These are phyloP conservation scores for Bagarius yarrelli DNA, from an alignment of 2,113 vertebrate species.

Conservation along the genomic window DNA sequence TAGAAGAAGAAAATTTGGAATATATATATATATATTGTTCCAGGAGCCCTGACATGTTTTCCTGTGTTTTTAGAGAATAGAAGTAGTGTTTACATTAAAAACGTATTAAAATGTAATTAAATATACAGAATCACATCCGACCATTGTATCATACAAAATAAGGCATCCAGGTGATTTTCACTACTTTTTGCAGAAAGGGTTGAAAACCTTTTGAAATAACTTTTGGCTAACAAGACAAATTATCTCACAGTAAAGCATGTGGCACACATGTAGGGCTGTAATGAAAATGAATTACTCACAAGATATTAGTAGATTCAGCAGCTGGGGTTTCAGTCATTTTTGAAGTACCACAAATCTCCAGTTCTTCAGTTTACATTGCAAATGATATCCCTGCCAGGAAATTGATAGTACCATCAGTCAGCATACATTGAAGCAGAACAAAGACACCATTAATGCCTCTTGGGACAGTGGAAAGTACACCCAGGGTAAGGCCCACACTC, in stretches of 20 bases:
- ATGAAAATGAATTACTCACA: neutral
- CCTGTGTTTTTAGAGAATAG: no score
- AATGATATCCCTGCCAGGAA: neutral
- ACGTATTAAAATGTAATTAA: no score
- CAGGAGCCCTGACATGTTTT: no score
- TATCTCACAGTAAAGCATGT: neutral
- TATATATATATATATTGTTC: no score
- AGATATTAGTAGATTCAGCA: neutral
- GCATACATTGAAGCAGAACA: slow-evolving; percentile 20
- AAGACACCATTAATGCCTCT: slow-evolving; percentile 4
- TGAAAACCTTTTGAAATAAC: neutral
- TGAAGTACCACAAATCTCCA: neutral
- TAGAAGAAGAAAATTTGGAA: no score
- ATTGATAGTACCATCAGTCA: neutral
- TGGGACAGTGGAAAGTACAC: slow-evolving; percentile 19
- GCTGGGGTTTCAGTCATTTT: neutral
- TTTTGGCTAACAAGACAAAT: neutral
- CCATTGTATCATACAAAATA: neutral
- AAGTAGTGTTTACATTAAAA: neutral
- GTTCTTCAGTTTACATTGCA: neutral
- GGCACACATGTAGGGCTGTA: neutral
- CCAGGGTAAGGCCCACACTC: slow-evolving; percentile 16
- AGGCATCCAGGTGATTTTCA: neutral
- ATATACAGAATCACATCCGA: neutral
- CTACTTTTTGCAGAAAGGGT: neutral